phyloP scores from a whole-genome alignment of 2,113 vertebrate species.

The Crocuta crocuta region DNA sequence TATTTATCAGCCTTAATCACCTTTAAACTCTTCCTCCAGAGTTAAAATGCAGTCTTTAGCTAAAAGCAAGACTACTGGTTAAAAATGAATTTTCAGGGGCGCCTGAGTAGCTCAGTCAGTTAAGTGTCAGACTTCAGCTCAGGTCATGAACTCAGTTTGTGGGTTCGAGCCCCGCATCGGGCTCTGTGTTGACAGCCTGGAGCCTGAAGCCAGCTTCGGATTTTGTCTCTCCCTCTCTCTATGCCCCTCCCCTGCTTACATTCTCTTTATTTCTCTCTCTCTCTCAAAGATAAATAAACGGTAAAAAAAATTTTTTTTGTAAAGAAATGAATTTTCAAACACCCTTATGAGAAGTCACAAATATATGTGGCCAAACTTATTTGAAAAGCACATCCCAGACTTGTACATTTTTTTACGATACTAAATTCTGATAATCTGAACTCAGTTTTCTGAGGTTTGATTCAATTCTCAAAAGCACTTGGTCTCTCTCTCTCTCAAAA shows the following conservation, averaged over 20 bases:
- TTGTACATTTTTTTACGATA: background rate
- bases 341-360: background rate
- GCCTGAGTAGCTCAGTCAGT: no score
- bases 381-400: background rate
- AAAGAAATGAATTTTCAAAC: background rate
- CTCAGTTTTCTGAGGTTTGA: constrained; percentile 17
- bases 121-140: no score
- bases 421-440: background rate
- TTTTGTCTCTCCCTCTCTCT: no score
- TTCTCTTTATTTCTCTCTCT: no score
- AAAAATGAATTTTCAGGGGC: background rate
- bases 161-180: no score
- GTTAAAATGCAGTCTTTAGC: background rate
- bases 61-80: background rate
- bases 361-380: background rate
- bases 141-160: no score
- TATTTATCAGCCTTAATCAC: background rate
- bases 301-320: background rate
- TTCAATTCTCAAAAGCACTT: background rate
- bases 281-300: no score
- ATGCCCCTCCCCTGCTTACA: no score
- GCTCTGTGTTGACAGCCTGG: no score
- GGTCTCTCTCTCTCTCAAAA: no score
- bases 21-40: background rate
- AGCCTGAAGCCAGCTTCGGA: no score